Conservation (phyloP, 2,113 vertebrate species). For the Xiphophorus couchianus region DNA sequence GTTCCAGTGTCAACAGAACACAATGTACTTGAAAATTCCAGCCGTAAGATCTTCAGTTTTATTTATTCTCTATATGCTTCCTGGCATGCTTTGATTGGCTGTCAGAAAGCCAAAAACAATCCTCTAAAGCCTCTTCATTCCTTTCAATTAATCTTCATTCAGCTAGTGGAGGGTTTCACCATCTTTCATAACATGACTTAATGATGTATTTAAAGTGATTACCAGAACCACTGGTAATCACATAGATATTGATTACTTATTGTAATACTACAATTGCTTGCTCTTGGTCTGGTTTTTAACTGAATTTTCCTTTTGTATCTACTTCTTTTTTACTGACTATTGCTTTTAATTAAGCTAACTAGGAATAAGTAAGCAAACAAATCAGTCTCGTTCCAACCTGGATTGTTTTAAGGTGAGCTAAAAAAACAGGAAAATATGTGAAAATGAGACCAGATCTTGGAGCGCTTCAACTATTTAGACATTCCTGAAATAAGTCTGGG, state of each 20-base stretch:
- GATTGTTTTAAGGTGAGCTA: slow-evolving; percentile 25
- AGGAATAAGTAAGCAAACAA: slow-evolving; percentile 1
- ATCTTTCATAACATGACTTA: slow-evolving; percentile 18
- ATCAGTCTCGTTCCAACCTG: neutral
- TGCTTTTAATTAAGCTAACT: slow-evolving; percentile 10
- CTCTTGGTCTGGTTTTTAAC: slow-evolving; percentile 1
- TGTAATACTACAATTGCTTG: neutral
- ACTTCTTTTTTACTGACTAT: neutral
- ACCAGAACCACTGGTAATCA: neutral
- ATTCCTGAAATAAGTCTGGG: slow-evolving; percentile 4
- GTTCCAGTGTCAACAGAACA: slow-evolving; percentile 26
- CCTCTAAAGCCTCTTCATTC: slow-evolving; percentile 27
- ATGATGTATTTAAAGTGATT: slow-evolving; percentile 15
- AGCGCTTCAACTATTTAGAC: slow-evolving; percentile 9
- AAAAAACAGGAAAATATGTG: slow-evolving; percentile 13
- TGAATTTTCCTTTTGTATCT: no score
- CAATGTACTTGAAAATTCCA: slow-evolving; percentile 26
- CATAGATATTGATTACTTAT: slow-evolving; percentile 8
- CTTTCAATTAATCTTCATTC: slow-evolving; percentile 49
- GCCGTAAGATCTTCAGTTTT: slow-evolving; percentile 24
- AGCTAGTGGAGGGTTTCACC: slow-evolving; percentile 18
- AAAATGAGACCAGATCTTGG: slow-evolving; percentile 37
- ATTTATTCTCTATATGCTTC: slow-evolving; percentile 16
- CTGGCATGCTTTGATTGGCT: slow-evolving; percentile 33
- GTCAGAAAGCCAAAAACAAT: slow-evolving; percentile 22